Evolutionary conservation across 2,888 invertebrate genomes (phyloP).

Genomic region (Drosophila austrosaltans): DNA sequence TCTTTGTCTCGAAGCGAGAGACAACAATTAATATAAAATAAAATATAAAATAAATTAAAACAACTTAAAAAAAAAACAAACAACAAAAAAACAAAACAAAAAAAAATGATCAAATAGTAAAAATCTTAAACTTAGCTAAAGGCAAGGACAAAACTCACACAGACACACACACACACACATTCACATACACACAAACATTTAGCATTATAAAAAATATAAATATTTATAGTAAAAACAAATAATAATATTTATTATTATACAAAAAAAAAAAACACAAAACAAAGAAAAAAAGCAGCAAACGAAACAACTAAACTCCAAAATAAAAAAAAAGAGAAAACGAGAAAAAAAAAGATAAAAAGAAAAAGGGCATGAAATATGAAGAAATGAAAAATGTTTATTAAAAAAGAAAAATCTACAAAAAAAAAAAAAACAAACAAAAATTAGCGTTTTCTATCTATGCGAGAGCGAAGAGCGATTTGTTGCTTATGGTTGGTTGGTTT

Average conservation of each 20-base stretch:
- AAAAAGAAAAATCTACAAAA: slow-evolving; percentile 47
- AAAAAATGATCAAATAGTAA: slow-evolving; percentile 14
- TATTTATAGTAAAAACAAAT: slow-evolving; percentile 68
- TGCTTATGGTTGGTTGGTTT: slow-evolving; percentile 53
- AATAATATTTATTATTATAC: slow-evolving; percentile 67
- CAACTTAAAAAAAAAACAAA: slow-evolving; percentile 37
- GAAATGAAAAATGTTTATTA: slow-evolving; percentile 50
- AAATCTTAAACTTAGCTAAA: slow-evolving; percentile 35
- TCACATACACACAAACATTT: slow-evolving; percentile 39
- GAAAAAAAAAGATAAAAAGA: slow-evolving; percentile 43
- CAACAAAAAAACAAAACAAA: slow-evolving; percentile 5
- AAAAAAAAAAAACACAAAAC: slow-evolving; percentile 32
- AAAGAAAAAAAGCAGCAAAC: slow-evolving; percentile 36
- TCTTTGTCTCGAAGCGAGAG: slow-evolving; percentile 9
- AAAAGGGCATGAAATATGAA: slow-evolving; percentile 33
- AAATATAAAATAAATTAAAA: slow-evolving; percentile 64
- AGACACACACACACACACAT: slow-evolving; percentile 25
- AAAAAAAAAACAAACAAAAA: slow-evolving; percentile 20
- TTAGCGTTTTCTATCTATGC: slow-evolving; percentile 40
- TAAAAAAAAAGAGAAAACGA: slow-evolving; percentile 49
- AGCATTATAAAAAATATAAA: slow-evolving; percentile 60
- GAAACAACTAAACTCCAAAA: slow-evolving; percentile 48
- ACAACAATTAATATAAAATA: slow-evolving; percentile 43
- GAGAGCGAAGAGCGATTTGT: slow-evolving; percentile 4
- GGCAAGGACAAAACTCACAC: slow-evolving; percentile 15